phyloP scores from a whole-genome alignment of 2,888 invertebrate species.

The Abrostola triplasia region DNA sequence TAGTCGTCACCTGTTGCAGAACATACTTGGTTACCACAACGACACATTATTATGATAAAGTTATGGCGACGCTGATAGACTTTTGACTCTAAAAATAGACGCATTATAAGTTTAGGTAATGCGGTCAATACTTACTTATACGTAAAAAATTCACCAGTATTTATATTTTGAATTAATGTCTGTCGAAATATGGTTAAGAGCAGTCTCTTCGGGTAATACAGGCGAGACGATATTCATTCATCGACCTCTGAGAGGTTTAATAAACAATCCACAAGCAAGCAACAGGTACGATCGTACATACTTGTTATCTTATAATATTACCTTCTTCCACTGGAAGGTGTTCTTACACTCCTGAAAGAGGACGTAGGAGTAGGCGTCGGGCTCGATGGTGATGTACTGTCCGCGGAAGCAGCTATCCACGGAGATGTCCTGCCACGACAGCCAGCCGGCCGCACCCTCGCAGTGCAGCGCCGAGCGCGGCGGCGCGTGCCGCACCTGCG shows the following conservation, averaged over 20 bases:
- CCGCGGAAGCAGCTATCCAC: conserved; percentile 98
- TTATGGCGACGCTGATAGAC: no score
- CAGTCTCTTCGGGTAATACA: no score
- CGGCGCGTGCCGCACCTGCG: conserved; percentile 80
- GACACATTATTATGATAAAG: not conserved
- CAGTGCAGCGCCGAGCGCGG: conserved; percentile 97
- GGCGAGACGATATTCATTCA: no score
- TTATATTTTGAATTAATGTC: no score
- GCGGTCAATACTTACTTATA: no score
- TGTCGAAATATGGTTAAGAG: no score
- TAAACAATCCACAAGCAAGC: no score
- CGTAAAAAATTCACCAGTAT: no score
- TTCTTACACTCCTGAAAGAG: conserved; percentile 89
- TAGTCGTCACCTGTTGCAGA: conserved; percentile 93
- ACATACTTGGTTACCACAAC: conserved; percentile 13
- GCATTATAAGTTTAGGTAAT: no score
- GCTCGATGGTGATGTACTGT: conserved; percentile 94
- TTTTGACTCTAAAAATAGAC: no score
- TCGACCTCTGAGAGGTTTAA: no score
- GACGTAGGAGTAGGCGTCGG: conserved; percentile 88
- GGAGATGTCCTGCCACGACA: conserved; percentile 96
- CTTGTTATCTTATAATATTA: conserved; percentile 39
- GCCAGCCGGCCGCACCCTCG: conserved; percentile 94
- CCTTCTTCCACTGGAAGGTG: conserved; percentile 97
- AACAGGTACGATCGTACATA: not conserved